A percentile compares a stretch with the other conserved stretches of the same genome.
Evolutionary conservation across 1,140 invertebrate genomes (phyloP).

Genomic region (Calycopis cecrops): DNA sequence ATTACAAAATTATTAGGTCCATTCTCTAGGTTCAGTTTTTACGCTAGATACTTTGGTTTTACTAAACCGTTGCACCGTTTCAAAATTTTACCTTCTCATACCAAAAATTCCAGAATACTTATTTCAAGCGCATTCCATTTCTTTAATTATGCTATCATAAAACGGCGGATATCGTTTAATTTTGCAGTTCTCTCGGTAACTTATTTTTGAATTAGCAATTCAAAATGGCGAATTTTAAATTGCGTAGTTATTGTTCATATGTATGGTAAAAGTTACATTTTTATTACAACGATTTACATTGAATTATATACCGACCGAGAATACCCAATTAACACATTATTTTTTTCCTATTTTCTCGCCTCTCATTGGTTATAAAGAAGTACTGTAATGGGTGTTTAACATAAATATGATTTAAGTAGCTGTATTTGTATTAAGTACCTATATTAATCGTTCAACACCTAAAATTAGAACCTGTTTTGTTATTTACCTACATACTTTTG

Average conservation of each 20-base stretch:
- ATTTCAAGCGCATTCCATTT: too few relatives aligned
- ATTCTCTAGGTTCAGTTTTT: too few relatives aligned
- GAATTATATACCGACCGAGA: constrained; percentile 1
- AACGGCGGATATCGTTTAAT: too few relatives aligned
- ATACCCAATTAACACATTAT: constrained; percentile 8
- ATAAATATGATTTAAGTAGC: constrained; percentile 4
- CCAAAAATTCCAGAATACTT: too few relatives aligned
- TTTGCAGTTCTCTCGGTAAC: too few relatives aligned
- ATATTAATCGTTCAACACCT: constrained; percentile 5
- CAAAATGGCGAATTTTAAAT: constrained; percentile 5
- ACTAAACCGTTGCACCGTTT: too few relatives aligned
- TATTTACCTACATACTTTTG: too few relatives aligned
- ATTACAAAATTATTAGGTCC: too few relatives aligned
- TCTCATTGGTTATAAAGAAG: background rate
- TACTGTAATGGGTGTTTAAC: background rate
- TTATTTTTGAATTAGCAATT: background rate
- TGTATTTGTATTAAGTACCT: background rate
- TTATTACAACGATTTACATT: constrained; percentile 8
- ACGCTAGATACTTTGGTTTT: too few relatives aligned
- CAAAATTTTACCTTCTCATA: too few relatives aligned
- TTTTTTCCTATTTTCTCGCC: background rate
- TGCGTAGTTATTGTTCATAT: background rate
- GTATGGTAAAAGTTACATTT: constrained; percentile 3
- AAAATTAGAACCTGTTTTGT: constrained; percentile 8
- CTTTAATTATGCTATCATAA: too few relatives aligned